A percentile compares a stretch with the other conserved stretches of the same genome.
Evolutionary conservation across 2,888 invertebrate genomes (phyloP).

Genomic region (Nomada hirtipes): DNA sequence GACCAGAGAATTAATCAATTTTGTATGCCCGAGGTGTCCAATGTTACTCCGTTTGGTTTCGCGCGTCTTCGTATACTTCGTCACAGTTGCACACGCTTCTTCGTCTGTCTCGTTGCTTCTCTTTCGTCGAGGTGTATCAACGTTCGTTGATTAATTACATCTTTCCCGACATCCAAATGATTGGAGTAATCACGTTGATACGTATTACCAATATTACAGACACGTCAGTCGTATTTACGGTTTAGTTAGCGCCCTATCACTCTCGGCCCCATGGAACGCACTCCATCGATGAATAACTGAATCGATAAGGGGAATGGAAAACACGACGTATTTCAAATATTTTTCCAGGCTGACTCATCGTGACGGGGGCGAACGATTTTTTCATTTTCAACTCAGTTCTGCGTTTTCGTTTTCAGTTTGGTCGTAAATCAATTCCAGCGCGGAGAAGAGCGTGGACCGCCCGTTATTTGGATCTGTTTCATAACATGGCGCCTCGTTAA

Average conservation of each 20-base stretch:
- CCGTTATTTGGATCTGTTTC: slow-evolving; percentile 1
- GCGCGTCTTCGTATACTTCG: background rate
- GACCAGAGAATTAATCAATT: too few species aligned
- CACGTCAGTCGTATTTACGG: background rate
- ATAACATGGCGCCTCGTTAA: slow-evolving; percentile 3
- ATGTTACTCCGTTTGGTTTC: background rate
- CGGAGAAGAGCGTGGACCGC: background rate
- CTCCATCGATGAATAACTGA: slow-evolving; percentile 2
- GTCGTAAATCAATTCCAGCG: background rate
- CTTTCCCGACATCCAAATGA: slow-evolving; percentile 2
- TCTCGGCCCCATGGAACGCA: background rate
- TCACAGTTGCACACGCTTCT: slow-evolving; percentile 21
- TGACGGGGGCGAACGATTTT: background rate
- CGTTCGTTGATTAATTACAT: slow-evolving; percentile 35
- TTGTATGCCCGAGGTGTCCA: too few species aligned
- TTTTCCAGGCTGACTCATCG: background rate
- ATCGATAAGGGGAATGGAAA: background rate
- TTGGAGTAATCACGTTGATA: background rate
- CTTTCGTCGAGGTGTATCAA: slow-evolving; percentile 2
- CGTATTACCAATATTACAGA: background rate
- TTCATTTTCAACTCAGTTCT: background rate
- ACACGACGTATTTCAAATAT: background rate
- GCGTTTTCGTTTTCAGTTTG: background rate
- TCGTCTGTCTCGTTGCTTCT: background rate
- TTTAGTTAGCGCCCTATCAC: background rate